phyloP scores from a whole-genome alignment of 35 echinoderm and acorn worm genomes.

The Ophioderma brevispina region DNA sequence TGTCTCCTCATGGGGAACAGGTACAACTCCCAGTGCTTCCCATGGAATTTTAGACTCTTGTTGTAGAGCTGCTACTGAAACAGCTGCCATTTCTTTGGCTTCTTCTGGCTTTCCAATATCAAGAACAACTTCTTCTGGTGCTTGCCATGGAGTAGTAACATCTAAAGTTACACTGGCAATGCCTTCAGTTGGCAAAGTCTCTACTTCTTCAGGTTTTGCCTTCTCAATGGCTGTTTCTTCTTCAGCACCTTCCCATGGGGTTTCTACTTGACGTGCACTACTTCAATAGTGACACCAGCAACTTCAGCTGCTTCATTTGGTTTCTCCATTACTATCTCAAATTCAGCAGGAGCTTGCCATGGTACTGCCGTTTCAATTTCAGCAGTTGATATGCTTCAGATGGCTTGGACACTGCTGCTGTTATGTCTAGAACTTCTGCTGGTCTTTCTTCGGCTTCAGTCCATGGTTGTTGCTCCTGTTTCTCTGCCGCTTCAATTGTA shows the following conservation, averaged over 20 bases:
- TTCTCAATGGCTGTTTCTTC: slow-evolving; percentile 35
- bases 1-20: slow-evolving; percentile 10
- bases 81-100: slow-evolving; percentile 4
- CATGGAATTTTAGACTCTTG: slow-evolving; percentile 29
- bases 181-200: background rate
- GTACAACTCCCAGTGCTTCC: slow-evolving; percentile 22
- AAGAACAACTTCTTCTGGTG: background rate
- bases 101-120: background rate
- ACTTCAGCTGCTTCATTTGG: slow-evolving; percentile 6
- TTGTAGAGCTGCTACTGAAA: background rate
- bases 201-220: background rate
- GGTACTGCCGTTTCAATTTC: background rate
- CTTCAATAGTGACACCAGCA: background rate
- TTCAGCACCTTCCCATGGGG: too few species aligned
- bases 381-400: background rate
- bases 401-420: background rate
- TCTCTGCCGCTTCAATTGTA: slow-evolving; percentile 38
- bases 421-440: background rate
- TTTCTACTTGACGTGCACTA: background rate
- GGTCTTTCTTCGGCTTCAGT: slow-evolving; percentile 10
- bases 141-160: slow-evolving; percentile 19
- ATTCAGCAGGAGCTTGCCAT: slow-evolving; percentile 21
- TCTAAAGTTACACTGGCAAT: background rate
- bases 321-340: background rate
- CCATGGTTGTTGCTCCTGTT: slow-evolving; percentile 32